phyloP scores from a whole-genome alignment of 2,888 invertebrate genomes.

The Phytoseiulus persimilis region DNA sequence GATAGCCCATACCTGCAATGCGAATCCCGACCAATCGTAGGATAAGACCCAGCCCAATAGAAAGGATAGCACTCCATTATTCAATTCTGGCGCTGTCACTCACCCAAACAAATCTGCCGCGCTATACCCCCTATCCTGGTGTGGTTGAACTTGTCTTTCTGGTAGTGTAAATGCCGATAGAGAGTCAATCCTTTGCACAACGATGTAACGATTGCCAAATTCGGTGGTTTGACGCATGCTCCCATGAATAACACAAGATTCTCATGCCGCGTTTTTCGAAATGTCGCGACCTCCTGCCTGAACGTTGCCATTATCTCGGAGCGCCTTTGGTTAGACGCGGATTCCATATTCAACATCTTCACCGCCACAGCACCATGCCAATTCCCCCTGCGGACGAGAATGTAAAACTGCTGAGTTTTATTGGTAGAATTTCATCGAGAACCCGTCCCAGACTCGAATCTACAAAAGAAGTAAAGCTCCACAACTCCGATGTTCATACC shows the following conservation, averaged over 20 bases:
- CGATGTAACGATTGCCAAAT: slow-evolving; percentile 87
- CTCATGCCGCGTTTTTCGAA: slow-evolving; percentile 94
- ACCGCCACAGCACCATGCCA: slow-evolving; percentile 99
- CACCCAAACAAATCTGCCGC: slow-evolving; percentile 87
- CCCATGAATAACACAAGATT: slow-evolving; percentile 98
- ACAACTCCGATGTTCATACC: slow-evolving; percentile 47
- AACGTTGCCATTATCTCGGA: slow-evolving; percentile 68
- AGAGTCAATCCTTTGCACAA: slow-evolving; percentile 91
- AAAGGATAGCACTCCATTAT: neutral
- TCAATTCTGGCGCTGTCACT: slow-evolving; percentile 33
- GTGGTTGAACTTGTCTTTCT: slow-evolving; percentile 87
- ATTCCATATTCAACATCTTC: slow-evolving; percentile 84
- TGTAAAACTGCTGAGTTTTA: too few relatives aligned
- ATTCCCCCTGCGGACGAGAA: slow-evolving; percentile 72
- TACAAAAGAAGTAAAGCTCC: neutral
- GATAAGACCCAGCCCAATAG: neutral
- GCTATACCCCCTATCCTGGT: slow-evolving; percentile 84
- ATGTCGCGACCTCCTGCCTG: slow-evolving; percentile 86
- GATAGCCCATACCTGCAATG: slow-evolving; percentile 86
- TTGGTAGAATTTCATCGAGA: too few relatives aligned
- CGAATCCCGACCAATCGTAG: slow-evolving; percentile 5
- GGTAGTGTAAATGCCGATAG: slow-evolving; percentile 80
- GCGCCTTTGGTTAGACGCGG: slow-evolving; percentile 48
- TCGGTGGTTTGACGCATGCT: slow-evolving; percentile 95
- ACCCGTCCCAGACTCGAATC: too few relatives aligned